Conservation (phyloP, 2,113 vertebrate species). For the Nothoprocta pentlandii region DNA sequence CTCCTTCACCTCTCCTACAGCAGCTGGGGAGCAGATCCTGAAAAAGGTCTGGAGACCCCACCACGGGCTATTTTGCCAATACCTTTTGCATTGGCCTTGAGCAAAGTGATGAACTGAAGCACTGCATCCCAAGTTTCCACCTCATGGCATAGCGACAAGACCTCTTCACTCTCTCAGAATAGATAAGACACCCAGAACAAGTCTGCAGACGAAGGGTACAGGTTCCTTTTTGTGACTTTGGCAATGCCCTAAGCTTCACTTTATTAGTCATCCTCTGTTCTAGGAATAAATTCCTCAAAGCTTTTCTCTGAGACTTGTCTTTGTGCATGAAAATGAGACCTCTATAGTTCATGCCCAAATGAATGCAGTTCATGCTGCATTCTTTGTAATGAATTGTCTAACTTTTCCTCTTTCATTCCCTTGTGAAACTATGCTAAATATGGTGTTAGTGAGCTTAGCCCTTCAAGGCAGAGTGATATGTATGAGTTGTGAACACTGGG, state of each 20-base stretch:
- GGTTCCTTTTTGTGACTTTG: neutral
- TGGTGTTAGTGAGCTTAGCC: neutral
- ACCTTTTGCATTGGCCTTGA: accelerated
- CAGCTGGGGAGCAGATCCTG: neutral
- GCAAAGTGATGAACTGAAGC: neutral
- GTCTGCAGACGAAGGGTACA: neutral
- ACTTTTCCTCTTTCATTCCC: neutral
- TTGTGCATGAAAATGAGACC: neutral
- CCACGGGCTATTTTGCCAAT: neutral
- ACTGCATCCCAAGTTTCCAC: neutral
- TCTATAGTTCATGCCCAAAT: neutral
- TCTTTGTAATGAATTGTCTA: conserved; percentile 10
- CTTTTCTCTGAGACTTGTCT: conserved; percentile 6
- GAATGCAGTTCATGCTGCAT: neutral
- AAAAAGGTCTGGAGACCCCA: neutral
- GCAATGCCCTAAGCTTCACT: neutral
- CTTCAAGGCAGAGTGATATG: conserved; percentile 12
- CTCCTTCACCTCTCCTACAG: neutral
- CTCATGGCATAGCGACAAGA: neutral
- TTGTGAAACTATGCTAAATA: neutral
- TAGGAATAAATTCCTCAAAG: neutral
- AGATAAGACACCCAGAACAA: neutral
- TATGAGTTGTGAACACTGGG: neutral
- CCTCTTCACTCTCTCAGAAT: neutral
- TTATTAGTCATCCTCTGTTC: neutral